phyloP scores from a whole-genome alignment of 2,797 vertebrate genomes.

The Somateria mollissima region DNA sequence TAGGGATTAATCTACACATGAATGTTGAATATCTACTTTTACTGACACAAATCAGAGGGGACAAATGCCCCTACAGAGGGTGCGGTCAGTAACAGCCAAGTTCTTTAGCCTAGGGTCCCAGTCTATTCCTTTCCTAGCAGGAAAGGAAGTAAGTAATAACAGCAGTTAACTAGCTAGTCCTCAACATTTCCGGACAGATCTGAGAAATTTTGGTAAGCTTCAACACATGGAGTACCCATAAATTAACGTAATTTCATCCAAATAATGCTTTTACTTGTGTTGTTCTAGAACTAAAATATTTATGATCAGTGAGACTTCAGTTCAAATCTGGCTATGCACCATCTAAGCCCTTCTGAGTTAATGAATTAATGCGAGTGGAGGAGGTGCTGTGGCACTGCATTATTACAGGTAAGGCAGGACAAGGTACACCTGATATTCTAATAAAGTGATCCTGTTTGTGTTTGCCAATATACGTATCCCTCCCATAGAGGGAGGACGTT shows the following conservation, averaged over 20 bases:
- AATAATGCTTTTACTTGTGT: background rate
- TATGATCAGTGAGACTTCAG: background rate
- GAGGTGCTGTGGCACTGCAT: background rate
- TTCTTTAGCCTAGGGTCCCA: background rate
- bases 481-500: background rate
- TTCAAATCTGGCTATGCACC: background rate
- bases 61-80: background rate
- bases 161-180: background rate
- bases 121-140: background rate
- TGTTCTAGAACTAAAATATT: background rate
- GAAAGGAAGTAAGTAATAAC: background rate
- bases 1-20: background rate
- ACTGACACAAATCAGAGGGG: background rate
- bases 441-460: background rate
- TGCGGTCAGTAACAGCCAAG: background rate
- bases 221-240: background rate
- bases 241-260: background rate
- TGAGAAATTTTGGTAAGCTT: background rate
- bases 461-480: background rate
- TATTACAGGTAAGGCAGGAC: background rate
- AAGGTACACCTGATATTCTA: background rate
- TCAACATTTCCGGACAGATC: background rate
- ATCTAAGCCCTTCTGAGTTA: background rate
- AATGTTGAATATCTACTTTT: background rate
- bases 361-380: background rate